Evolutionary conservation across 2,888 invertebrate species (phyloP), one percentile per base, ranked within the genome.

Genomic region (Lochmaea capreae): DNA sequence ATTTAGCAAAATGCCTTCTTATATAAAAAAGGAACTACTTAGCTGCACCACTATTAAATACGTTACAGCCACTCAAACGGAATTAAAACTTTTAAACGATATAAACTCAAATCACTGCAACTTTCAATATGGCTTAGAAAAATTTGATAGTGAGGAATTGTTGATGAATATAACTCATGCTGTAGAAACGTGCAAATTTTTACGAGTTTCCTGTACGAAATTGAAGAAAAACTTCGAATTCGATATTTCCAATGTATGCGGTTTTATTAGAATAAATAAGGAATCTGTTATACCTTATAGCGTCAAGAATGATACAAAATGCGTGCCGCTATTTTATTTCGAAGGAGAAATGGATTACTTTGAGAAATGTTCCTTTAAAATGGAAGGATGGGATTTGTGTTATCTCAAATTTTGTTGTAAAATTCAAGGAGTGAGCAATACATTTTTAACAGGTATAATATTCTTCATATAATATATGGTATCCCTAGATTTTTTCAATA

Each of bases 391-490:
- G 97, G 96, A 97, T 88, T 88, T 97, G 79, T 95, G 96, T 0
- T 97, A 97, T 87, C 89, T 97, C 77, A 97, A 97, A 87, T 96
- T 97, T 87, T 97, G 97, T 88, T 97, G 96, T 87, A 96, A 96
- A 88, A 96, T 97, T 78, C 96, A 96, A 88, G 96, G 96, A 67
- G 96, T 97, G 80, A 89, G 96, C 78, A 96, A 96, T 84, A 96
- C 97, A 88, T 87, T 97, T 74, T 96, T 96, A 87, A 95, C 95
- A 22, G 95, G 94, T 89, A 12, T 96, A 96, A 87, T 93, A 69
- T 96, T 96, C 82, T 96, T 61, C n/a, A 61, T 18, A 6, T 33
- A 33, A 33, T 33, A 33, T 33, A n/a, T n/a, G n/a, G n/a, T n/a
- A n/a, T n/a, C n/a, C n/a, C n/a, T n/a, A n/a, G n/a, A n/a, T n/a